Conservation (phyloP, 35 echinoderm and acorn worm species). For the Anneissia japonica region DNA sequence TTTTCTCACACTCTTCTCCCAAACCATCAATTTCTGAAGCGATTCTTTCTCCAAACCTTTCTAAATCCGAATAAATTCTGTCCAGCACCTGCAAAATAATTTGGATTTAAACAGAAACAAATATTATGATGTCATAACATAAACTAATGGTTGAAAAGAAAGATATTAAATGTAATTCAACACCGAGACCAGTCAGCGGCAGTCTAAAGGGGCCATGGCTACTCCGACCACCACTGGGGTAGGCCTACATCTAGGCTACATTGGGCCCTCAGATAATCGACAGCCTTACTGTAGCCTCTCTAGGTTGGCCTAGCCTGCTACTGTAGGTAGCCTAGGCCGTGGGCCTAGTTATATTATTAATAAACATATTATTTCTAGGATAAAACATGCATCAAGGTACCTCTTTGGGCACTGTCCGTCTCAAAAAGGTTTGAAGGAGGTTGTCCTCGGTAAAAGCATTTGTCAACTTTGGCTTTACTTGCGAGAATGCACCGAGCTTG, state of each 20-base stretch:
- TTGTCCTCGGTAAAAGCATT: slow-evolving; percentile 27
- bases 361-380: not conserved
- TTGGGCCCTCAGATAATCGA: not conserved
- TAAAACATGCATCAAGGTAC: not conserved
- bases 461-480: slow-evolving; percentile 26
- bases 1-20: slow-evolving; percentile 63
- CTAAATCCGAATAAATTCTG: slow-evolving; percentile 59
- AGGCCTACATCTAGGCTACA: not conserved
- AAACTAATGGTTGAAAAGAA: not conserved
- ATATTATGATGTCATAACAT: not conserved
- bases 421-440: slow-evolving; percentile 7
- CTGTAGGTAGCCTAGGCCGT: not conserved
- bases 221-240: too few relatives aligned
- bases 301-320: not conserved
- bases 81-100: slow-evolving; percentile 45
- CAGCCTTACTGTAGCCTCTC: not conserved
- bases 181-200: too few relatives aligned
- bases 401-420: slow-evolving; percentile 31
- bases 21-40: slow-evolving; percentile 61
- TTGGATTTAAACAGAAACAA: not conserved
- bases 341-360: not conserved
- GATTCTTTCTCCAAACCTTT: slow-evolving; percentile 65
- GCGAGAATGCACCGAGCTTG: slow-evolving; percentile 16
- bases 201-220: too few relatives aligned
- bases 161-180: not conserved